A percentile compares a stretch with the other conserved stretches of the same genome.
Conservation (phyloP, 2,113 vertebrate species). For the Sminthopsis crassicaudata region DNA sequence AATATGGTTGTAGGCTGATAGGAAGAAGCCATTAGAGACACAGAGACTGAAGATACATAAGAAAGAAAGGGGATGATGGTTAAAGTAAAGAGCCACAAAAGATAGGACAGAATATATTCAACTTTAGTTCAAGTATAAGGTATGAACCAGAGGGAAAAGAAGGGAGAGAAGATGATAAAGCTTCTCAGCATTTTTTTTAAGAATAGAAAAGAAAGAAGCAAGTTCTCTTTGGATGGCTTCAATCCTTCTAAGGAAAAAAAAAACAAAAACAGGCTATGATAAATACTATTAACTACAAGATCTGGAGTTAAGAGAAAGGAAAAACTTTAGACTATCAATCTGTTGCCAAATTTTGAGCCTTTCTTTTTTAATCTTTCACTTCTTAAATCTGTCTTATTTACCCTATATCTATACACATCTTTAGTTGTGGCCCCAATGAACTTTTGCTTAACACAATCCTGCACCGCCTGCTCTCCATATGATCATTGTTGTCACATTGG, state of each 20-base stretch:
- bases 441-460: neutral
- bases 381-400: conserved; percentile 47
- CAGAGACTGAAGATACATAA: neutral
- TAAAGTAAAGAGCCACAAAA: neutral
- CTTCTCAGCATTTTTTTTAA: neutral
- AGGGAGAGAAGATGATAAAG: neutral
- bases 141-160: neutral
- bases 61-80: neutral
- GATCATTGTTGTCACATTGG: neutral
- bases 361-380: neutral
- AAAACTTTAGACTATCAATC: neutral
- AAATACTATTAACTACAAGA: neutral
- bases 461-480: neutral
- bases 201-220: neutral
- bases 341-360: neutral
- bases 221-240: neutral
- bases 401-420: neutral
- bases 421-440: conserved; percentile 1
- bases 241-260: neutral
- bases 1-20: neutral
- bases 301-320: neutral
- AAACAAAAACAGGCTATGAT: neutral
- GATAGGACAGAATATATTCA: neutral
- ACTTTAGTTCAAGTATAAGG: neutral
- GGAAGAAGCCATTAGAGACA: neutral